Conservation (phyloP, 2,888 invertebrate genomes). For the Imbricaverruca yamaguchii region DNA sequence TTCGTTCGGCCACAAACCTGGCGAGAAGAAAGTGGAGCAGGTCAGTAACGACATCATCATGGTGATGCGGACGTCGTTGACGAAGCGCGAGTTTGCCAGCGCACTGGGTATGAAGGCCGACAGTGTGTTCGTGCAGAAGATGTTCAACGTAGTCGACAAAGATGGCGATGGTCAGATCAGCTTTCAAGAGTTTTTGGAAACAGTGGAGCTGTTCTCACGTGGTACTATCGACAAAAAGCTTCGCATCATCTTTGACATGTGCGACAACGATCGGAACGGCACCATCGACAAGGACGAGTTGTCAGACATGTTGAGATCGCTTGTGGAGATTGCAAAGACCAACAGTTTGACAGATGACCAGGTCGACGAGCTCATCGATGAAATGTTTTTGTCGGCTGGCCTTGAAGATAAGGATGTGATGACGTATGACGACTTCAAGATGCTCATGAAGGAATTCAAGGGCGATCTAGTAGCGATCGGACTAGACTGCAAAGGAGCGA, state of each 20-base stretch:
- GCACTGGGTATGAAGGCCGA: conserved; percentile 92
- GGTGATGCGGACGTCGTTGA: conserved; percentile 85
- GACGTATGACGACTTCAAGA: conserved; percentile 83
- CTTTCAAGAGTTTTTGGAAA: conserved; percentile 85
- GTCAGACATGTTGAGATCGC: conserved; percentile 83
- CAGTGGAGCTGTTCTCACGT: conserved; percentile 81
- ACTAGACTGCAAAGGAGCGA: conserved; percentile 87
- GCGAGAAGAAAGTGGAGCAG: conserved; percentile 62
- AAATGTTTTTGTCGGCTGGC: conserved; percentile 89
- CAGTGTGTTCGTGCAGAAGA: conserved; percentile 89
- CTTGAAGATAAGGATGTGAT: conserved; percentile 81
- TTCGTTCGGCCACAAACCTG: conserved; percentile 80
- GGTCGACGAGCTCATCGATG: conserved; percentile 85
- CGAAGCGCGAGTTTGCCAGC: conserved; percentile 86
- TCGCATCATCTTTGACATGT: conserved; percentile 94
- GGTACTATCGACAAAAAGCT: conserved; percentile 90
- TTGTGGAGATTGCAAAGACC: conserved; percentile 87
- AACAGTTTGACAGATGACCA: conserved; percentile 72
- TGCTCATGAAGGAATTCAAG: conserved; percentile 95
- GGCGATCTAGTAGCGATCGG: conserved; percentile 92
- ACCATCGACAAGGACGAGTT: conserved; percentile 89
- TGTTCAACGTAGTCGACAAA: conserved; percentile 96
- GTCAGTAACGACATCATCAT: conserved; percentile 62
- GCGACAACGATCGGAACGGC: conserved; percentile 88
- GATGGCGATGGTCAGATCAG: conserved; percentile 88